phyloP scores from a whole-genome alignment of 2,113 vertebrate genomes.

The mouse (Mus musculus) region DNA sequence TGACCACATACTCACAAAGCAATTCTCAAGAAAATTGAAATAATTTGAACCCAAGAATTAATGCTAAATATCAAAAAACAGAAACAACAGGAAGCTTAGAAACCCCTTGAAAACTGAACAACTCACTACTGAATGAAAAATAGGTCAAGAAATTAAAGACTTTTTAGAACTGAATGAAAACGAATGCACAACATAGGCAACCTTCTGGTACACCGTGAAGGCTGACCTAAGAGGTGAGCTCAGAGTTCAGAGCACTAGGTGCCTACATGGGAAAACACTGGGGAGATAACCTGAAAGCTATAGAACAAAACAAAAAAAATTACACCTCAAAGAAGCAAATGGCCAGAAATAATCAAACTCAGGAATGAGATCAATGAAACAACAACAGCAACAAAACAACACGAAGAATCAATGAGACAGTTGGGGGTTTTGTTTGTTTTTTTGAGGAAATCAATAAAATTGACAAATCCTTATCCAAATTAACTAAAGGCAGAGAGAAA shows the following conservation, averaged over 20 bases:
- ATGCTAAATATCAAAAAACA: background rate
- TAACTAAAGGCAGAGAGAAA: background rate
- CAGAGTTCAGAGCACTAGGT: background rate
- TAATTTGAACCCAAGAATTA: background rate
- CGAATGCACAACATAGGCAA: background rate
- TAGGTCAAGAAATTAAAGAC: background rate
- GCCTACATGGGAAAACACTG: background rate
- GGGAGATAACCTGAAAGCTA: background rate
- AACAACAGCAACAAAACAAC: background rate
- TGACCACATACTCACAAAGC: background rate
- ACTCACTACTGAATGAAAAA: background rate
- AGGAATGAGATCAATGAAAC: background rate
- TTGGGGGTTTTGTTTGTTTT: background rate
- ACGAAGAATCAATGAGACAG: background rate
- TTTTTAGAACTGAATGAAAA: background rate
- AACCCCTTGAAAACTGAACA: background rate
- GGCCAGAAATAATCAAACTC: background rate
- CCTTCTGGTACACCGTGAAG: background rate
- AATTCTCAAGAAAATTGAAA: background rate
- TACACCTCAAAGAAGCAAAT: background rate
- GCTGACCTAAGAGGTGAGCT: background rate
- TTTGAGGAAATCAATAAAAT: background rate
- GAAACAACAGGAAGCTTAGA: background rate
- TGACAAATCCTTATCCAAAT: background rate
- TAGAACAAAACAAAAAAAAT: background rate